Base-by-base conservation (phyloP, 2,888 invertebrate species). In the Ormyrus rosae region DNA sequence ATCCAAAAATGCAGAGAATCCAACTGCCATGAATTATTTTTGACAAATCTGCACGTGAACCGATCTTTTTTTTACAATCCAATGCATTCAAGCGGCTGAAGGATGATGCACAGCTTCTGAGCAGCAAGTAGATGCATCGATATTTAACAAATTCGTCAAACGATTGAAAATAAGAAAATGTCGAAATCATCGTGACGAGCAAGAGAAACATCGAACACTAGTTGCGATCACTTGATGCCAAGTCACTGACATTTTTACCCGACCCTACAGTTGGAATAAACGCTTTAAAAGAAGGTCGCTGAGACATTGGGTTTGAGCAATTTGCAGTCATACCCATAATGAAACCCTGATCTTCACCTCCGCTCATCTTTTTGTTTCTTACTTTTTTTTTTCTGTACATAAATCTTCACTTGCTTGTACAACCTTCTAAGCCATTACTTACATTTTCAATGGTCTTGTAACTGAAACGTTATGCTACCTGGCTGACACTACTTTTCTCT, bases 251-350 rank as follows among this genome's bases (percentile, higher is more conserved):
- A 74, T 48, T 53, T 7, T 63, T 56, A 34, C 34, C 34, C 2
- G 34, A 34, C 56, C 6, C 63, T 63, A 10, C 34, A 74, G 34
- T 55, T 71, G 19, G 46, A 70, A 6, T 45, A 73, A 13, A 67
- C 55, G 76, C 67, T 82, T 81, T 77, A 60, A 85, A 82, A 83
- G 84, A 89, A 89, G 90, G 90, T 90, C 90, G 89, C 90, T 90
- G 90, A 90, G 90, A 90, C 90, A 90, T 88, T 90, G 90, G 90
- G 90, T 89, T 84, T 77, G 50, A 58, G 53, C 13, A 72, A 64
- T 51, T 55, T 86, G 86, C 86, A 87, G 85, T 89, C 88, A 89
- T 90, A 87, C 89, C 89, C 90, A 90, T 63, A 51, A 78, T 88
- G 34, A 4, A 34, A 85, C 89, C 89, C 89, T 87, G 87, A 90